These are phyloP conservation scores for Dicrostonyx torquatus DNA, from an alignment of 2,797 vertebrate genomes.

Conservation along the genomic window DNA sequence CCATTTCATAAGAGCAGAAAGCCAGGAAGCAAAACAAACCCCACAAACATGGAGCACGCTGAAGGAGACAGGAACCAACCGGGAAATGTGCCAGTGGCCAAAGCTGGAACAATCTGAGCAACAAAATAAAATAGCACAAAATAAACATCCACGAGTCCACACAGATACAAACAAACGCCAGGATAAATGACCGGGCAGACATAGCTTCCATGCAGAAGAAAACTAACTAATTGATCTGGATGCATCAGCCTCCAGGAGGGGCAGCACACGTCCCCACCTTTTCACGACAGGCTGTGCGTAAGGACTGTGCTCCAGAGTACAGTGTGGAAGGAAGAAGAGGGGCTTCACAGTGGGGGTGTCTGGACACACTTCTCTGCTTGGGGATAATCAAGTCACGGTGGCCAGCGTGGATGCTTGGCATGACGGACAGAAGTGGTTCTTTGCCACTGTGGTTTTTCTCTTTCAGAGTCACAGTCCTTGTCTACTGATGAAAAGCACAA, in stretches of 20 bases:
- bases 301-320: neutral
- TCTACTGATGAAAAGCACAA: neutral
- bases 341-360: neutral
- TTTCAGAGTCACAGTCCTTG: neutral
- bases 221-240: neutral
- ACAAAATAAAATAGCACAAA: constrained; percentile 4
- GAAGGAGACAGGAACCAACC: constrained; percentile 1
- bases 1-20: neutral
- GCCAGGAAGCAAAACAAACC: neutral
- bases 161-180: neutral
- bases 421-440: neutral
- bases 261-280: too few species aligned
- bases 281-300: neutral
- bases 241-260: neutral
- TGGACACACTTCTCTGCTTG: neutral
- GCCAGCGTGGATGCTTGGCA: neutral
- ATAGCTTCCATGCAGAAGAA: neutral
- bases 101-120: neutral
- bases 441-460: neutral
- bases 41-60: neutral
- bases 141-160: neutral
- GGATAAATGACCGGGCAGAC: neutral
- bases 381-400: neutral
- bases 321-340: neutral
- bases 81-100: neutral